Base-by-base conservation (phyloP, 2,888 invertebrate genomes). In the Catocala sponsa region DNA sequence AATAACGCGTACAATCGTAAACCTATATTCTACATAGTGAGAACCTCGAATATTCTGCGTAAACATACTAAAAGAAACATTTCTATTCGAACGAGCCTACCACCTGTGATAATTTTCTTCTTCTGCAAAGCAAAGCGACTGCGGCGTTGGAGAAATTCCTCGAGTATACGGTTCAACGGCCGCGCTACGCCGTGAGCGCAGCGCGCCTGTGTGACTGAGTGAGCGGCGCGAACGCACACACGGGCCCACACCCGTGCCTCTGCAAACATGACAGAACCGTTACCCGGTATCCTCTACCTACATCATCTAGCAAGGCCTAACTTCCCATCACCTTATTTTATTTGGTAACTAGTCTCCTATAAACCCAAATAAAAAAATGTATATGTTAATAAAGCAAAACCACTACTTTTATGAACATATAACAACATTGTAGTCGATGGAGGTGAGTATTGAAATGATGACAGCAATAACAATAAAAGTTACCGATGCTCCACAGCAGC, bases 101-200 rank as follows among this genome's bases (percentile, higher is more conserved):
- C 80, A 85, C 79, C 84, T 83, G 82, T 81, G 78, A 84, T 87
- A 86, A 87, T 90, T 88, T 89, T 89, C 90, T 87, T 86, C 86
- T 88, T 87, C 87, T 86, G 85, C 89, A 86, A 76, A 76, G 85
- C 87, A 85, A 88, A 85, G 86, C 84, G 83, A 85, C 84, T 86
- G 82, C 84, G 83, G 76, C 77, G 80, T 86, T 90, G 90, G 93
- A 94, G 94, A 94, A 94, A 94, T 94, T 94, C 94, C 93, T 93
- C 84, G 82, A 87, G 92, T 91, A 89, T 91, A 91, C 92, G 92
- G 94, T 94, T 94, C 94, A 94, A 94, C 87, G 93, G 91, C 94
- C 94, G 92, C 91, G 83, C 87, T 83, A 83, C 81, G 85, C 88
- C 87, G 89, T 87, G 85, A 87, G 82, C 87, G 84, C 79, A 76